A percentile compares a stretch with the other conserved stretches of the same genome.
These are phyloP conservation scores for Myripristis jacobus DNA, from an alignment of 2,797 vertebrate species.

Conservation along the genomic window DNA sequence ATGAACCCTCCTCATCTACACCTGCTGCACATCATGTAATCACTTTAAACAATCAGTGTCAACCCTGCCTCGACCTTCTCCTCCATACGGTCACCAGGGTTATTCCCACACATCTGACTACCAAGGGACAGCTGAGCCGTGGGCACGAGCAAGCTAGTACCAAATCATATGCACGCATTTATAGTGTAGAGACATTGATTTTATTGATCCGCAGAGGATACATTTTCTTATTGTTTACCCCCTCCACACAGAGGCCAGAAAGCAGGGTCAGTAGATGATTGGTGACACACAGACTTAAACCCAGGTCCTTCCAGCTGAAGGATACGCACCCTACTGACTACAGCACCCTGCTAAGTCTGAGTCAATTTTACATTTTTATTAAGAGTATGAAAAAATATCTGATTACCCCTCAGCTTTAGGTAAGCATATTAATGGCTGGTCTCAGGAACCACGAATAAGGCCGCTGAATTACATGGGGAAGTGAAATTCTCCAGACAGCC, in stretches of 20 bases:
- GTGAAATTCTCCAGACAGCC: conserved; percentile 22
- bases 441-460: conserved; percentile 44
- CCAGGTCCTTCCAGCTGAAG: no score
- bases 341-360: no score
- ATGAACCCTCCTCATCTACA: conserved; percentile 40
- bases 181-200: background rate
- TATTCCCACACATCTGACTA: conserved; percentile 31
- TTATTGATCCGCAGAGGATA: no score
- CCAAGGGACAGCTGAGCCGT: background rate
- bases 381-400: conserved; percentile 35
- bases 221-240: no score
- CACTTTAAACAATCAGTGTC: conserved; percentile 43
- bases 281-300: no score
- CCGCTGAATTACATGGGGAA: conserved; percentile 30
- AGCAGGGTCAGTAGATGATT: background rate
- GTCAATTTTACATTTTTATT: conserved; percentile 20
- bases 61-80: conserved; percentile 3
- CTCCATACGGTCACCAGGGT: conserved; percentile 20
- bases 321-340: no score
- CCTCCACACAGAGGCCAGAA: background rate
- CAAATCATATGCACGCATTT: background rate
- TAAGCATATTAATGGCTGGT: conserved; percentile 31
- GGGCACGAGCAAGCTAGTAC: background rate
- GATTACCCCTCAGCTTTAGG: conserved; percentile 32
- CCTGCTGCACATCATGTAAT: conserved; percentile 56